phyloP scores from a whole-genome alignment of 2,113 vertebrate species.

The Uropsilus gracilis region DNA sequence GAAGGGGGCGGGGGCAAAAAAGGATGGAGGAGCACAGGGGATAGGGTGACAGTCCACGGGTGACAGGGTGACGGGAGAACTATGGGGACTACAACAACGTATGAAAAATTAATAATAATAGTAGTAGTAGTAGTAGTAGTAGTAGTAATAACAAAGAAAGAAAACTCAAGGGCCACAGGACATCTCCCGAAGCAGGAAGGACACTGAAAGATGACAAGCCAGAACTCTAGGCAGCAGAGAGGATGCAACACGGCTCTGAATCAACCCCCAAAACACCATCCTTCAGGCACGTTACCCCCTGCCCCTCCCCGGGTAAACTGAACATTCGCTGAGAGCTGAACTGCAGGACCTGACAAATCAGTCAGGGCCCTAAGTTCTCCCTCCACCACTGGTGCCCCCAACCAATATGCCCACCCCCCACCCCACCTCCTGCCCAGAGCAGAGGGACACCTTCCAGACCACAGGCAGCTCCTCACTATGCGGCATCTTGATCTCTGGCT shows the following conservation, averaged over 20 bases:
- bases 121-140: too few relatives aligned
- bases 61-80: too few relatives aligned
- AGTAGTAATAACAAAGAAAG: too few relatives aligned
- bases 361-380: not conserved
- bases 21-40: too few relatives aligned
- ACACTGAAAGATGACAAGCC: not conserved
- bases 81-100: not conserved
- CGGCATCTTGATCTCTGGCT: not conserved
- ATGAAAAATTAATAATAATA: too few relatives aligned
- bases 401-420: too few relatives aligned
- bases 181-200: not conserved
- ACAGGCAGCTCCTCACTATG: not conserved
- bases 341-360: not conserved
- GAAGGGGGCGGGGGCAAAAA: too few relatives aligned
- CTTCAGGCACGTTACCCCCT: rapidly evolving
- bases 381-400: too few relatives aligned
- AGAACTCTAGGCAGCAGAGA: not conserved
- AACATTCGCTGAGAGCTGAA: rapidly evolving
- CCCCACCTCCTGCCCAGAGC: too few relatives aligned
- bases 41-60: too few relatives aligned
- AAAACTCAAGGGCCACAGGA: not conserved
- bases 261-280: not conserved
- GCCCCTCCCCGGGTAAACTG: rapidly evolving
- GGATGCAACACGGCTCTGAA: not conserved
- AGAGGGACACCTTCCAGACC: not conserved